Evolutionary conservation across 2,113 vertebrate genomes (phyloP), one percentile per base, ranked within the genome.

Genomic region (Taxidea taxus): DNA sequence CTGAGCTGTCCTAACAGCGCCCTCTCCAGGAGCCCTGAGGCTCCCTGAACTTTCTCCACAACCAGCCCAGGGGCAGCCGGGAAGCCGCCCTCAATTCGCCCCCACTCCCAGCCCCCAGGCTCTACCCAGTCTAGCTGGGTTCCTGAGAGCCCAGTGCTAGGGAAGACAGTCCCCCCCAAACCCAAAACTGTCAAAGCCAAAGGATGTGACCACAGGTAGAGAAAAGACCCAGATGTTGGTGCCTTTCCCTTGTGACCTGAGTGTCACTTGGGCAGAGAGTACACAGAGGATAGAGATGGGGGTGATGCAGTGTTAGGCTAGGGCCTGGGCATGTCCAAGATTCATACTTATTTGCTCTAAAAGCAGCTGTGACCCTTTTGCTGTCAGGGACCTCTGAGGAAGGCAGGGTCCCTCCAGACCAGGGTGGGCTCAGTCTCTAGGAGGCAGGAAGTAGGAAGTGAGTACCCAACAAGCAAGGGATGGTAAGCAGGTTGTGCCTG

Each of bases 281-380:
- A 18, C 37, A 10, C 23, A 25, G 81, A 31, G 37, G 66, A 31
- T 18, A 49, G 42, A 51, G 82, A 51, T 4, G 21, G 39, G 21
- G 27, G 27, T 14, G 20, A 7, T 21, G 34, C 27, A 42, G 20
- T 9, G 21, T 39, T 1, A 5, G 72, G 42, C n/a, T 12, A 11
- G 21, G 72, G 39, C 62, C 7, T 8, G n/a, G 14, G 27, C n/a
- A 8, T 1, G 0, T 25, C 20, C 62, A 3, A 0, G 4, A 51
- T 54, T 64, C 70, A 10, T 25, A 44, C 11, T 31, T 14, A 64
- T 66, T 86, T 56, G 20, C 29, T 58, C 91, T 21, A 14, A 75
- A 49, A 62, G 54, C 68, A 62, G 15, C 9, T 6, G 21, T 86
- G 37, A 58, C 58, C 58, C 37, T 51, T 47, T 47, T n/a, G 70